Base-by-base conservation (phyloP, 2,113 vertebrate species). In the Clupea harengus region DNA sequence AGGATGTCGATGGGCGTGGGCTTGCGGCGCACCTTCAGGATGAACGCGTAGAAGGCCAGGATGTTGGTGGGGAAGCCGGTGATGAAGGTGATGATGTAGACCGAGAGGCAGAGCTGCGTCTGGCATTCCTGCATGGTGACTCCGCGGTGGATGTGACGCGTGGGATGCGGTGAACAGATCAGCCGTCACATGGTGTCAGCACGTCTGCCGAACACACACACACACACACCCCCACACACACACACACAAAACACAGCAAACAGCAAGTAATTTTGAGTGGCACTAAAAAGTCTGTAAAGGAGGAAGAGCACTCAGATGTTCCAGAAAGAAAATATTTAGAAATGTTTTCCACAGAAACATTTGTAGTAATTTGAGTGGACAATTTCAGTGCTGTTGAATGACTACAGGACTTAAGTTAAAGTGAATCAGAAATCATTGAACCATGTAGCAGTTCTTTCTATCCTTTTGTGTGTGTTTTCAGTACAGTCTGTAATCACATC, bases 41-140 rank as follows among this genome's bases (percentile, higher is more conserved):
- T 15, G 83, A 98, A 97, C 0, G 96, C 95, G 88, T 93, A 93
- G 54, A 98, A 95, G 22, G 96, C 96, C 81, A 99, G 89, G 75
- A 95, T 1, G 22, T 98, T 99, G 89, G 95, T 89, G 0, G 97
- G 97, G 82, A 98, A 92, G 22, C 97, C 97, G 0, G 94, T 93
- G 85, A 95, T 4, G 52, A 99, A 96, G 86, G 96, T 97, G 39
- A 96, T 0, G 85, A 96, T 4, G 90, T 97, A 98, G 89, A 97
- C 88, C 0, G 91, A 47, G n/a, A 99, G 92, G 86, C 96, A 94
- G 85, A 95, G 75, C 0, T 84, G 78, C 0, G 83, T 93, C 81
- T 91, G 88, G 78, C 85, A 92, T 54, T 83, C 17, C 88, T 93
- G 93, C 91, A 89, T 89, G 45, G 60, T 89, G 89, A 32, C 67